phyloP scores from a whole-genome alignment of 2,113 vertebrate genomes.

The Pycnonotus jocosus region DNA sequence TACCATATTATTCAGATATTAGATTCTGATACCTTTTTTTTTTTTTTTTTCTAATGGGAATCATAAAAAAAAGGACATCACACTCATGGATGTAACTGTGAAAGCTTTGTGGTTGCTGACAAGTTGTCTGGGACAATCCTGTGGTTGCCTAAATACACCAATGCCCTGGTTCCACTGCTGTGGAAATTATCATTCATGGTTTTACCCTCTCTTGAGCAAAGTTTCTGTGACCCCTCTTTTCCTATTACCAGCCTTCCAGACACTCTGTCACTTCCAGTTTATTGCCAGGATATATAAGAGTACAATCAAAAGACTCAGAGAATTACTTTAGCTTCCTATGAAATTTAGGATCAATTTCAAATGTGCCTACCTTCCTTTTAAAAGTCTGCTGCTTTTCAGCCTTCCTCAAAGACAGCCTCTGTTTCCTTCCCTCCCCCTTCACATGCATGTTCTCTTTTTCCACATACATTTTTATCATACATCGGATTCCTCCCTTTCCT shows the following conservation, averaged over 20 bases:
- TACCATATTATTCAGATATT: not conserved
- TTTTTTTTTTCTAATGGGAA: not conserved
- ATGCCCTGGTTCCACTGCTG: not conserved
- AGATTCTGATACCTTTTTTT: not conserved
- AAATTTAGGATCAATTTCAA: not conserved
- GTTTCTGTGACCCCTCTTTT: not conserved
- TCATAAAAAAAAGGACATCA: not conserved
- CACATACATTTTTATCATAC: not conserved
- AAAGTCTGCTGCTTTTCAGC: not conserved
- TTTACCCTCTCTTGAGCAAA: not conserved
- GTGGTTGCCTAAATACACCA: not conserved
- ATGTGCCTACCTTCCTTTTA: not conserved
- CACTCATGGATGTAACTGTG: not conserved
- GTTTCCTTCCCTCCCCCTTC: not conserved
- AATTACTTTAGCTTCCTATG: not conserved
- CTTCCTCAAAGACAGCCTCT: not conserved
- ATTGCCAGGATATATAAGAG: not conserved
- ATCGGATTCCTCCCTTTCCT: not conserved
- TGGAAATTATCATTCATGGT: not conserved
- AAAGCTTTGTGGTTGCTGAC: constrained; percentile 15
- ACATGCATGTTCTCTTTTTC: not conserved
- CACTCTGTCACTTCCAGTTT: not conserved
- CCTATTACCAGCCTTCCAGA: not conserved
- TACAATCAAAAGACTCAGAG: not conserved
- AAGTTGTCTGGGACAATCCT: constrained; percentile 29